Evolutionary conservation across 2,113 vertebrate genomes (phyloP), one percentile per base, ranked within the genome.

Genomic region (Eulemur rufifrons): DNA sequence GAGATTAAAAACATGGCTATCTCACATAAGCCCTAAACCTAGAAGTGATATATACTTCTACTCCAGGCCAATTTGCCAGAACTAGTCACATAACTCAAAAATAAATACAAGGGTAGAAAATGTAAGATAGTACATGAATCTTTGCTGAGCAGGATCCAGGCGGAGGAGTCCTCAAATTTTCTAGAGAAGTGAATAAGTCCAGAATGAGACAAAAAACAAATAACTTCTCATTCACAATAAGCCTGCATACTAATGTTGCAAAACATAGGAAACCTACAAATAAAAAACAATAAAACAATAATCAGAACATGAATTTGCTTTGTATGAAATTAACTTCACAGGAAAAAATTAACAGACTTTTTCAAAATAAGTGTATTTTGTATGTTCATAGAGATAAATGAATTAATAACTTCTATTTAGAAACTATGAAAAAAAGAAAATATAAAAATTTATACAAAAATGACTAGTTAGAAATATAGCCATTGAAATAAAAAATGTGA

Each of bases 361-460:
- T 54, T 6, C 18, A 59, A 77, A 76, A 63, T 93, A 91, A 89
- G 23, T 66, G 0, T 95, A 78, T 32, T 71, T 61, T 83, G 6
- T 21, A 93, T 59, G 20, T 9, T 73, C 7, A 63, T 8, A 84
- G 45, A 91, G 32, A 83, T 63, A 37, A 52, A 42, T 84, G 6
- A 87, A 25, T 69, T 83, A 86, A 34, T 47, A 89, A 37, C 1
- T 80, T 86, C 20, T 73, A 86, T 45, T 69, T 95, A 68, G 20
- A 97, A 95, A 91, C 69, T 69, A 89, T 69, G 13, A 92, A 85
- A 77, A 77, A 77, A 21, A 12, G 14, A 95, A 69, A 3, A 92
- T 88, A 71, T 56, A 74, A 89, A 63, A 50, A 34, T 74, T 64
- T 68, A 74, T 91, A 18, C 90, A 54, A 93, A 96, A 95, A 90